Base-by-base conservation (phyloP, 1,140 invertebrate genomes). In the Propsilocerus akamusi region DNA sequence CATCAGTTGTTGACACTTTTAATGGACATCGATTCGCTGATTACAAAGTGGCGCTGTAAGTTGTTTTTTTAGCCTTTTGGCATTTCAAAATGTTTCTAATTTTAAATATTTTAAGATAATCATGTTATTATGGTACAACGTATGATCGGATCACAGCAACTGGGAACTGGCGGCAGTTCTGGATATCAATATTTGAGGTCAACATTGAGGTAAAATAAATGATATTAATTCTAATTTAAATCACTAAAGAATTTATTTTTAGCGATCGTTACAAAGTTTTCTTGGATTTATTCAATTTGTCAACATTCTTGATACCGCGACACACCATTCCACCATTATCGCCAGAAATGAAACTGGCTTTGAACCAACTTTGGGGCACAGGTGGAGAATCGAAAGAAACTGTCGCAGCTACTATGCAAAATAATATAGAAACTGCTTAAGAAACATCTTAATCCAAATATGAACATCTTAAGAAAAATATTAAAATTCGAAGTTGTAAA, bases 1-100 rank as follows among this genome's bases (percentile, higher is more conserved):
- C 92, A 95, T 72, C 93, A 97, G 66, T 76, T 99, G 47, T 72
- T 99, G 1, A 88, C 81, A 0, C 72, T 91, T 4, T 75, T 99
- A 2, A 97, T 97, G 87, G 94, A 99, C 63, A 95, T 99, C 26
- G 96, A 99, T 70, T 91, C 92, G 2, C 72, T 97, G 47, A 89
- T 99, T 54, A 97, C 93, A n/a, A 98, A 98, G 69, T 99, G 96
- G 96, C 77, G 96, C 70, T 97, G 95, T 98, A 77, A 83, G 83
- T 74, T 54, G 47, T 22, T 49, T 26, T 25, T 26, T 3, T 3
- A 20, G 10, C 8, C 22, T 41, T 20, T 6, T 41, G 5, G 10
- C 17, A 41, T 20, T 5, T n/a, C 22, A 17, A 20, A 41, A 20
- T 20, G 2, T 41, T 41, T 41, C n/a, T 20, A 41, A n/a, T n/a